phyloP scores from a whole-genome alignment of 2,113 vertebrate species.

The Hystrix brachyura region DNA sequence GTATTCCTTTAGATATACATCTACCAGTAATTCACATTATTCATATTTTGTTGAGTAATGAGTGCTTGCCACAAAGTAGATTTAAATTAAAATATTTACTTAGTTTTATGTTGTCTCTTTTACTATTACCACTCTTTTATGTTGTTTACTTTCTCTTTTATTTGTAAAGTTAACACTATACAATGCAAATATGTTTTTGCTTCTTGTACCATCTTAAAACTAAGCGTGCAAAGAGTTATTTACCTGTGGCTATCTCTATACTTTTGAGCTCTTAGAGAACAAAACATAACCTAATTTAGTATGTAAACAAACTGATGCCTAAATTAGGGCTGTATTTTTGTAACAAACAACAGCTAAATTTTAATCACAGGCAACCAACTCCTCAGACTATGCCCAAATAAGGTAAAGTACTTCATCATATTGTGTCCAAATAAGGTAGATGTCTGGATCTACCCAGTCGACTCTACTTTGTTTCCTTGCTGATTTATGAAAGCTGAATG shows the following conservation, averaged over 20 bases:
- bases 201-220: background rate
- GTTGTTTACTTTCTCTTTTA: background rate
- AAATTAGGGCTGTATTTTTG: background rate
- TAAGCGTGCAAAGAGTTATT: background rate
- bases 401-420: background rate
- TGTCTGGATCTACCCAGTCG: background rate
- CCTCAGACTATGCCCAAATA: background rate
- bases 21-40: background rate
- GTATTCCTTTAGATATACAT: background rate
- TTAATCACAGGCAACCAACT: background rate
- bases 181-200: background rate
- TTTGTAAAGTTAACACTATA: background rate
- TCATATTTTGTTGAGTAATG: background rate
- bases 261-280: background rate
- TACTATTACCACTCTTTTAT: background rate
- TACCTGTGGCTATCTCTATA: background rate
- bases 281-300: background rate
- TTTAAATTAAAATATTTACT: background rate
- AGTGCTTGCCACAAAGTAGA: background rate
- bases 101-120: background rate
- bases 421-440: background rate
- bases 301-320: background rate
- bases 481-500: background rate
- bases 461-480: rapidly evolving
- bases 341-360: background rate